Evolutionary conservation across 2,113 vertebrate species (phyloP), one percentile per base, ranked within the genome.

Genomic region (Pungitius pungitius): DNA sequence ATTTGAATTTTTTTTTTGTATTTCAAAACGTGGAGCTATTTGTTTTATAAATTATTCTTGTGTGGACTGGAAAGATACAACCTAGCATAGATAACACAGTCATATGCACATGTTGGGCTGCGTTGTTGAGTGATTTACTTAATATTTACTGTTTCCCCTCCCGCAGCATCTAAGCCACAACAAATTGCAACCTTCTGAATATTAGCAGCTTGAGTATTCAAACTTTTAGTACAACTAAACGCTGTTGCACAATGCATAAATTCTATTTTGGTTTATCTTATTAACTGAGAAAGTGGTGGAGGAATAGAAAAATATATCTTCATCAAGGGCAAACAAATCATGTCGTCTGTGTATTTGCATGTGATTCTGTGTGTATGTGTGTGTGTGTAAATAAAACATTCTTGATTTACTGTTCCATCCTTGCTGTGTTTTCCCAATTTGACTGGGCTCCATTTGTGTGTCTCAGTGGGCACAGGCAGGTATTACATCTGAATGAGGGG

Each of bases 1-100:
- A 85, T 60, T 57, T 63, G 76, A 87, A 81, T 76, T 68, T 73
- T 54, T 37, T 14, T 42, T 51, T 58, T 18, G 39, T 56, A 58
- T 73, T 83, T 69, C 12, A 47, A 73, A 77, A 81, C 52, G 30
- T 33, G 12, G 2, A 60, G 33, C 60, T 40, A 74, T 92, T 90
- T 90, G 85, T 88, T 89, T 89, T 82, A 85, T 82, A 87, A 90
- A 85, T 90, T 88, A 77, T 12, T 35, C 60, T 72, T 69, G 75
- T 84, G 61, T 86, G 73, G 75, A 83, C 8, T 26, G 71, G 27
- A 24, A 24, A 13, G 13, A 52, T 24, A 24, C 49, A 24, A 52
- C n/a, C 3, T 5, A 3, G 22, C 42, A 60, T 10, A 22, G 13
- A 61, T 24, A 54, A 26, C 37, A 40, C 15, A 35, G 6, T 52